Base-by-base conservation (phyloP, 2,113 vertebrate species). In the Zosterops japonicus region DNA sequence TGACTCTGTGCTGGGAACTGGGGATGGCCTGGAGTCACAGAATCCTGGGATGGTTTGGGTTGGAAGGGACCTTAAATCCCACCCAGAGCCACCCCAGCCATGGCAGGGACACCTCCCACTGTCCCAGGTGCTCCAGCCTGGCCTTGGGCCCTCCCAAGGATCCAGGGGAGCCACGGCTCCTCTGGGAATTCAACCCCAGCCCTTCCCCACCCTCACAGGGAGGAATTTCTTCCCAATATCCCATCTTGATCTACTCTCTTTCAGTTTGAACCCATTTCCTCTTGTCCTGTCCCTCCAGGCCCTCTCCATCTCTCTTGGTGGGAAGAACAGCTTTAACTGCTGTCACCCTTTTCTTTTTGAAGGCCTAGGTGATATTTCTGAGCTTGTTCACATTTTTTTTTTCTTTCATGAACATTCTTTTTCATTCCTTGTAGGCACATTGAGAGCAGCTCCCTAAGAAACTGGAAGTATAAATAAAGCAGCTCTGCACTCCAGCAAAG, bases 371-470 rank as follows among this genome's bases (percentile, higher is more conserved):
- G 42, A 14, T 70, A 27, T 74, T 83, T 94, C 61, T 85, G 79
- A 88, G 21, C 53, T 71, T 39, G 20, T 31, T 72, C 52, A 81
- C 35, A 2, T n/a, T 16, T 44, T 9, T 15, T 56, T 33, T 47
- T 56, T 56, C 23, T 49, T n/a, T 8, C 17, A 25, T 36, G 50
- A 64, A 36, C 33, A 9, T 57, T 82, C 42, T 44, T 36, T 85
- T 35, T 64, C 8, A 2, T 67, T 63, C 69, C n/a, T 85, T 29
- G 39, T 49, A 22, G 53, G 29, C 74, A 25, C 56, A 8, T 17
- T 80, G 85, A 57, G 70, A 79, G 42, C 36, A 69, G 57, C 52
- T 95, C n/a, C 70, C n/a, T 23, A 8, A 57, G 70, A 82, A 91
- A 75, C 74, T 28, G 31, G 31, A 59, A 35, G 41, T 49, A 31